Base-by-base conservation (phyloP, 2,797 vertebrate genomes). In the Schizothorax lantsangensis region DNA sequence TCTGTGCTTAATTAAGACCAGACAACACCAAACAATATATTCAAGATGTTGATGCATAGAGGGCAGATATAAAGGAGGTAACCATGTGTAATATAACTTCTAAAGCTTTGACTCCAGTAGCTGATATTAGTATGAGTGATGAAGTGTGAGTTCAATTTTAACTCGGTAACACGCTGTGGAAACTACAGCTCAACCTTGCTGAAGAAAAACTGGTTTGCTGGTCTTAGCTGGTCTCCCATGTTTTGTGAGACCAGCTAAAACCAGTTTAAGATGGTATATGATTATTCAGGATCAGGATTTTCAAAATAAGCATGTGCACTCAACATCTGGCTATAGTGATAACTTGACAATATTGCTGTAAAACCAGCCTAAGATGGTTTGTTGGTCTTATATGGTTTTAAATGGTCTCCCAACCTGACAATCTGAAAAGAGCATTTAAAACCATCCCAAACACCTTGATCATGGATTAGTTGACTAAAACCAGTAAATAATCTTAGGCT, bases 1-100 rank as follows among this genome's bases (percentile, higher is more conserved):
- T 78, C 21, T 45, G 11, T 3, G 54, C 33, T 11, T 86, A 89
- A 88, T 88, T 36, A 74, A 66, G 72, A 47, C 36, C 86, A 88
- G 77, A 45, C 78, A 80, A 11, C 52, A 36, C 10, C 3, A 38
- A 21, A 5, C 17, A 78, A 66, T 77, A 52, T 52, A 64, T 81
- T 85, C 45, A 81, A 78, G 73, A 73, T 66, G 82, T 79, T 49
- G 47, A 57, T 21, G 33, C 15, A n/a, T 38, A 54, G 30, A 49
- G 30, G 21, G 26, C 43, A 84, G 23, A 52, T 52, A 36, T 68
- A 40, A 66, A 36, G 6, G 69, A 8, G 6, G 17, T 7, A 71
- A 73, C 9, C n/a, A 21, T 1, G 54, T 72, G 38, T 45, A 23
- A 59, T 62, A 52, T 15, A 45, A 59, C 9, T 23, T 72, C 6